Conservation (phyloP, 2,888 invertebrate genomes). For the Anticlea derivata region DNA sequence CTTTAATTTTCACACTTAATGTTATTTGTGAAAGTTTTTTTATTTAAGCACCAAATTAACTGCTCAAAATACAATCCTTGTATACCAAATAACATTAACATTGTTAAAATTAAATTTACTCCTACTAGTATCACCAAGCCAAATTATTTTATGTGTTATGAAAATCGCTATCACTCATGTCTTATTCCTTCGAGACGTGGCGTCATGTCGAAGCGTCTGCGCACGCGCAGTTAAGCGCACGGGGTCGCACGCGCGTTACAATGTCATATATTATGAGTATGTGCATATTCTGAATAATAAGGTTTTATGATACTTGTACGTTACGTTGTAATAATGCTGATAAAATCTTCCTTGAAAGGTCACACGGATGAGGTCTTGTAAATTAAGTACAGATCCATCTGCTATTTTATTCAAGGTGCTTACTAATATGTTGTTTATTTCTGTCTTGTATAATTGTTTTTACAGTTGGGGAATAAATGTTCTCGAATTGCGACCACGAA, state of each 20-base stretch:
- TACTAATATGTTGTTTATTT: too few species aligned
- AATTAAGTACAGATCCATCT: neutral
- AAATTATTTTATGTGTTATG: too few species aligned
- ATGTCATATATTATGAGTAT: constrained; percentile 15
- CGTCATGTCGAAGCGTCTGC: constrained; percentile 19
- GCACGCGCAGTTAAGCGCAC: constrained; percentile 24
- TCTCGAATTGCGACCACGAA: too few species aligned
- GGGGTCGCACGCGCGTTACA: constrained; percentile 25
- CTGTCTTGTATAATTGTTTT: too few species aligned
- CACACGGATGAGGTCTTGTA: neutral
- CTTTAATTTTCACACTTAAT: too few species aligned
- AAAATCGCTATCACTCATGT: constrained; percentile 18
- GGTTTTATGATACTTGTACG: constrained; percentile 3
- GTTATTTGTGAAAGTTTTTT: too few species aligned
- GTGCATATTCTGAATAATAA: constrained; percentile 6
- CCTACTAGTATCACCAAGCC: too few species aligned
- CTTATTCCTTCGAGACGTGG: constrained; percentile 2
- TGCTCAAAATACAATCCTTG: too few species aligned
- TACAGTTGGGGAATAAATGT: too few species aligned
- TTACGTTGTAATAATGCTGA: constrained; percentile 2
- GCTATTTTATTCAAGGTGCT: neutral
- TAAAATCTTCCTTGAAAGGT: neutral
- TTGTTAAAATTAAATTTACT: too few species aligned
- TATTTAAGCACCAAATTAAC: too few species aligned
- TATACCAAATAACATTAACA: too few species aligned